Evolutionary conservation across 1,140 invertebrate genomes (phyloP), one percentile per base, ranked within the genome.

Genomic region (Neodiprion pinetum): DNA sequence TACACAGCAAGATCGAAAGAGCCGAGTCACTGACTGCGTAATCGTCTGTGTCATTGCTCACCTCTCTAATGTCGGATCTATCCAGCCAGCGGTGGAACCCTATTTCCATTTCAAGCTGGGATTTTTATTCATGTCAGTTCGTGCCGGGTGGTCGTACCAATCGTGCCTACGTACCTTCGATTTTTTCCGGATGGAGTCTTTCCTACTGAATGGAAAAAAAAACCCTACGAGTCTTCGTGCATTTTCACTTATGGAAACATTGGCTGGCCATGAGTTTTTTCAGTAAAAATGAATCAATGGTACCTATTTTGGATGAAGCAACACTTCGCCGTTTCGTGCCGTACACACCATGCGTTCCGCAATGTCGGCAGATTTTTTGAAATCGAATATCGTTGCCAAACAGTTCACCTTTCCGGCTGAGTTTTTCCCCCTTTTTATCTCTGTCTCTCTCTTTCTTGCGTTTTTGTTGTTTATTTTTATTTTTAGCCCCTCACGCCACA

Each of bases 1-100:
- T 61, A 61, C 53, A 61, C 53, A 61, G 53, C 53, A 61, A n/a
- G n/a, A 61, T 61, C 53, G 11, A n/a, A n/a, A 61, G 53, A 61
- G 53, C 53, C 53, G 53, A 61, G 53, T 61, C 53, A 61, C 53
- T 61, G 53, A 61, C 53, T 61, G 53, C 53, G 53, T 61, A 61
- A 61, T 61, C 53, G 53, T 61, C 53, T 61, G 53, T 61, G 7
- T 61, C 53, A 61, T 61, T 61, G 53, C 53, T 61, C n/a, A 61
- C 53, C 53, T 61, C 11, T 61, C 53, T 61, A 61, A 61, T 61
- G 53, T 8, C n/a, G 1, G 7, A 61, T 61, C 53, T n/a, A n/a
- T 8, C n/a, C 28, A 40, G 28, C 28, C 28, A 40, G 28, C 28
- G 28, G 5, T 40, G 28, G 28, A 40, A 40, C 28, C 28, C 28